Conservation (phyloP, 2,797 vertebrate genomes). For the Hybognathus amarus region DNA sequence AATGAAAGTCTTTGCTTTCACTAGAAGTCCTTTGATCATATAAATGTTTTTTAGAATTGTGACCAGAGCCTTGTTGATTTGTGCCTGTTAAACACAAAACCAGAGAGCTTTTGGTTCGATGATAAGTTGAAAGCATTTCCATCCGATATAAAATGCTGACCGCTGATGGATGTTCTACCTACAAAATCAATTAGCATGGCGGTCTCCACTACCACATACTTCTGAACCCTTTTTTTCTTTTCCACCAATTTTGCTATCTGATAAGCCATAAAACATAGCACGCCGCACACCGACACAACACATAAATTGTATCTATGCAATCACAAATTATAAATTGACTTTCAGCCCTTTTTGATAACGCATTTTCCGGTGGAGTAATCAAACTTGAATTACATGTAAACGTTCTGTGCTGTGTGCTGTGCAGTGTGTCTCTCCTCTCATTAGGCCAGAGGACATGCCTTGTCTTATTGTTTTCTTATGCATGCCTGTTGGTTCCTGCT, state of each 20-base stretch:
- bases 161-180: conserved; percentile 20
- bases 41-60: conserved; percentile 10
- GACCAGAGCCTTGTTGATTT: not conserved
- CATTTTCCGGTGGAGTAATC: conserved; percentile 38
- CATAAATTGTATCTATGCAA: conserved; percentile 13
- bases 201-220: conserved; percentile 1
- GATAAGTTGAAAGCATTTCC: conserved; percentile 27
- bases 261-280: conserved; percentile 19
- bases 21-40: conserved; percentile 15
- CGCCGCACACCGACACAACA: not conserved
- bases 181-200: conserved; percentile 11
- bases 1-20: conserved; percentile 9
- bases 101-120: not conserved
- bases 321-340: conserved; percentile 30
- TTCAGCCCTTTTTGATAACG: not conserved
- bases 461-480: conserved; percentile 26
- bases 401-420: not conserved
- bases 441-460: conserved; percentile 4
- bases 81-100: conserved; percentile 6
- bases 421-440: conserved; percentile 5
- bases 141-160: conserved; percentile 4
- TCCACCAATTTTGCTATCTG: conserved; percentile 22
- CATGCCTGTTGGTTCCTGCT: conserved; percentile 2
- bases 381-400: conserved; percentile 22
- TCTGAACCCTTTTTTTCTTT: conserved; percentile 12